phyloP scores from a whole-genome alignment of 2,113 vertebrate genomes.

The Tetrax tetrax region DNA sequence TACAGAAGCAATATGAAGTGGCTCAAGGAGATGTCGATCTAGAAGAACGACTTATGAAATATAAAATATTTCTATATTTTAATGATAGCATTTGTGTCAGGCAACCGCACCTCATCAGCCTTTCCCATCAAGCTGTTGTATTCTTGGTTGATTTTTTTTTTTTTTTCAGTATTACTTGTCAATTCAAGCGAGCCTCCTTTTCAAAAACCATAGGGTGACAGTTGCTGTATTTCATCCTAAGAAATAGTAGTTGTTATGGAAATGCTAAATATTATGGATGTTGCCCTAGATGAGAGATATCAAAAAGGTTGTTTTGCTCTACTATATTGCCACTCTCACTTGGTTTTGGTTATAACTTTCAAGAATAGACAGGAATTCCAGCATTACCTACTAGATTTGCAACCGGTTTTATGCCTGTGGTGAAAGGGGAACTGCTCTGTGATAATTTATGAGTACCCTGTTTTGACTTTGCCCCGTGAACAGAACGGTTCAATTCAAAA shows the following conservation, averaged over 20 bases:
- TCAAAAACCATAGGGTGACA: not conserved
- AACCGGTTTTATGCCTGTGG: not conserved
- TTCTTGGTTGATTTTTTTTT: not conserved
- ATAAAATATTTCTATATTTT: not conserved
- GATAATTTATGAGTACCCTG: conserved; percentile 22
- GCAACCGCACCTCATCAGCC: not conserved
- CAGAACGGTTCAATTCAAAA: conserved; percentile 43
- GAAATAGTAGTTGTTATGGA: not conserved
- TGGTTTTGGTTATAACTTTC: not conserved
- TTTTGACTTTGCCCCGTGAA: conserved; percentile 26
- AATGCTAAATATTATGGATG: not conserved
- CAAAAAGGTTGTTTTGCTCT: not conserved
- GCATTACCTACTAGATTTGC: not conserved
- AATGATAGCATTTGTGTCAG: not conserved
- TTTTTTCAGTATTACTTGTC: not conserved
- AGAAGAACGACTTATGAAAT: not conserved
- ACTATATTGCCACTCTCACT: not conserved
- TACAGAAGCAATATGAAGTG: not conserved
- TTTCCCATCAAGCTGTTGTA: not conserved
- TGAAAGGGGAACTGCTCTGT: conserved; percentile 1
- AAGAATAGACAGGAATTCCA: not conserved
- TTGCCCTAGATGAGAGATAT: not conserved
- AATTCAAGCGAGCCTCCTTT: not conserved
- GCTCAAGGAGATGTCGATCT: not conserved
- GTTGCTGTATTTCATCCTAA: not conserved